These are phyloP conservation scores for Drosophila micromelanica DNA, from an alignment of 1,140 invertebrate species.

Conservation along the genomic window DNA sequence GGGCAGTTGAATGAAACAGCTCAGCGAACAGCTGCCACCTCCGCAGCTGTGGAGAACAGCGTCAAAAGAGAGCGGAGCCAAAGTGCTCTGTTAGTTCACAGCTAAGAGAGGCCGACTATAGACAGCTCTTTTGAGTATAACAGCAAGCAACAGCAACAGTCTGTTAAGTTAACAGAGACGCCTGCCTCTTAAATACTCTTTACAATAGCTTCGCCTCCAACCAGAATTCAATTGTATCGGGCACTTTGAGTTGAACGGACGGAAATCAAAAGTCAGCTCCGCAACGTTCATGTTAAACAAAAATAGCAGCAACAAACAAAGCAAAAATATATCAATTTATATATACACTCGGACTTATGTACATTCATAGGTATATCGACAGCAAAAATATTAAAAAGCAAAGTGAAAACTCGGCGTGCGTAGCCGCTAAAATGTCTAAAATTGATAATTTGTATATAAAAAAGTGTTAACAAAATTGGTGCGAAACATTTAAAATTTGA, in stretches of 20 bases:
- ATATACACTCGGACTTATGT: conserved; percentile 16
- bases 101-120: conserved; percentile 13
- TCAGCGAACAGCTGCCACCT: conserved; percentile 29
- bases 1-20: conserved; percentile 53
- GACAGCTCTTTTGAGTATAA: conserved; percentile 31
- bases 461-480: conserved; percentile 6
- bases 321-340: conserved; percentile 16
- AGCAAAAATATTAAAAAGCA: conserved; percentile 38
- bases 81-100: background rate
- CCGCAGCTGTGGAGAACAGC: conserved; percentile 5
- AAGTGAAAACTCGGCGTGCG: conserved; percentile 51
- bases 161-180: conserved; percentile 34
- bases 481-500: background rate
- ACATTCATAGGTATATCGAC: background rate
- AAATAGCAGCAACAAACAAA: conserved; percentile 38
- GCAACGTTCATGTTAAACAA: conserved; percentile 25
- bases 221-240: conserved; percentile 55
- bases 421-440: conserved; percentile 36
- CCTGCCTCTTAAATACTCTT: conserved; percentile 17
- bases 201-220: conserved; percentile 9
- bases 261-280: conserved; percentile 30
- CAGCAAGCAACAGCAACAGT: conserved; percentile 1
- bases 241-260: conserved; percentile 54
- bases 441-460: background rate
- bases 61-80: conserved; percentile 9